Evolutionary conservation across 2,113 vertebrate genomes (phyloP), one percentile per base, ranked within the genome.

Genomic region (Vanacampus margaritifer): DNA sequence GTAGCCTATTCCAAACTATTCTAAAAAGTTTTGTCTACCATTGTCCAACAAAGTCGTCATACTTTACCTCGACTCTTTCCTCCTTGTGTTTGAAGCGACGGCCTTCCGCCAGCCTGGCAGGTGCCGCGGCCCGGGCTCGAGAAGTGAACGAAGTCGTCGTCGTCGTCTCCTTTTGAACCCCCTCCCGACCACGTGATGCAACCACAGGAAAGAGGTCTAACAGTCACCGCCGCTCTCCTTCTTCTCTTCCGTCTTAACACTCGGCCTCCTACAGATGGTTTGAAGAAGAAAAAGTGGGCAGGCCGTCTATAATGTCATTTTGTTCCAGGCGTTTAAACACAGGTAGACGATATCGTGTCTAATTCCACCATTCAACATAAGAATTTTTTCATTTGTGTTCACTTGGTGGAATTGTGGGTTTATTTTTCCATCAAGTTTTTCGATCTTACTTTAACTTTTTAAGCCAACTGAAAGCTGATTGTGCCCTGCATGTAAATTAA

Each of bases 121-220:
- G 79, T 76, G 80, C 87, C 89, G 75, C 84, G 80, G 39, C 70
- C 67, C 57, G 2, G 2, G 78, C 87, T 80, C 76, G 26, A 83
- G 79, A 80, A 89, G 83, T 77, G 83, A 88, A 84, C 79, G 83
- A 79, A 75, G 84, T 84, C 74, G 76, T 81, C 84, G 82, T 80
- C 90, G 89, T 67, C 7, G 82, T 72, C 89, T 86, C 85, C 84
- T 92, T 89, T 92, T 92, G 88, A 93, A 93, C 67, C 83, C 82
- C 79, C 67, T 63, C 14, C 14, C 9, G 53, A 45, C 70, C 91
- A 93, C 89, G 89, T 93, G 91, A 84, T 67, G 79, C 53, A 82
- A 91, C 91, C 91, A 93, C 91, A 92, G 92, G 92, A 93, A n/a
- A 93, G 91, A 89, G 91, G 91, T 91, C 72, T 88, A 93, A 93